phyloP scores from a whole-genome alignment of 30 jellyfish, hydroid and myxozoan genomes.

The Chrysaora quinquecirrha region DNA sequence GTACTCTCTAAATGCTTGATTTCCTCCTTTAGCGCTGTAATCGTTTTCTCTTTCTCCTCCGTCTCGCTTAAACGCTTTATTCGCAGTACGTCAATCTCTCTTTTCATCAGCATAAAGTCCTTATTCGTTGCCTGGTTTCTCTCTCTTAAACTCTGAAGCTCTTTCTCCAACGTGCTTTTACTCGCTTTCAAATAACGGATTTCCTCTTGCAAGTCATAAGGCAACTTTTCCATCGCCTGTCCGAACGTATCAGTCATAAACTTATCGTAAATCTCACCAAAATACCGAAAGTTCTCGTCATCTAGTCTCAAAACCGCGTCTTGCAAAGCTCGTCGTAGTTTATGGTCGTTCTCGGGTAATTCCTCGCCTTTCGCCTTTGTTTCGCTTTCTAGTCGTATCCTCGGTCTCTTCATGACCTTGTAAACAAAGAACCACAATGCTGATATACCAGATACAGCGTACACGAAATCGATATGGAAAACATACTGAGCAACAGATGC shows the following conservation, averaged over 20 bases:
- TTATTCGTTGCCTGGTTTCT: constrained; percentile 7
- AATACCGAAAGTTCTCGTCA: constrained; percentile 42
- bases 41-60: constrained; percentile 19
- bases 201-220: constrained; percentile 11
- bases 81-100: constrained; percentile 43
- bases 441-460: background rate
- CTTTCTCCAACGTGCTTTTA: constrained; percentile 30
- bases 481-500: background rate
- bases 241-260: constrained; percentile 25
- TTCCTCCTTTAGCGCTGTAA: constrained; percentile 28
- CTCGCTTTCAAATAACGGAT: constrained; percentile 23
- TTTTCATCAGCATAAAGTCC: constrained; percentile 36
- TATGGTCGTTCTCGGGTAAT: background rate
- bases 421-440: background rate
- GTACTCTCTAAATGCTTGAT: constrained; percentile 9
- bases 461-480: background rate
- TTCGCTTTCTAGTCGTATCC: background rate
- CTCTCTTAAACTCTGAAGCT: constrained; percentile 33
- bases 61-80: constrained; percentile 36
- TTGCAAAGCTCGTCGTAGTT: constrained; percentile 63
- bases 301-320: constrained; percentile 50
- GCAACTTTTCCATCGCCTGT: background rate
- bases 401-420: background rate
- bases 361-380: background rate
- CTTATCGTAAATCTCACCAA: constrained; percentile 42